Conservation (phyloP, 1,140 invertebrate species). For the Lepidotrigona ventralis region DNA sequence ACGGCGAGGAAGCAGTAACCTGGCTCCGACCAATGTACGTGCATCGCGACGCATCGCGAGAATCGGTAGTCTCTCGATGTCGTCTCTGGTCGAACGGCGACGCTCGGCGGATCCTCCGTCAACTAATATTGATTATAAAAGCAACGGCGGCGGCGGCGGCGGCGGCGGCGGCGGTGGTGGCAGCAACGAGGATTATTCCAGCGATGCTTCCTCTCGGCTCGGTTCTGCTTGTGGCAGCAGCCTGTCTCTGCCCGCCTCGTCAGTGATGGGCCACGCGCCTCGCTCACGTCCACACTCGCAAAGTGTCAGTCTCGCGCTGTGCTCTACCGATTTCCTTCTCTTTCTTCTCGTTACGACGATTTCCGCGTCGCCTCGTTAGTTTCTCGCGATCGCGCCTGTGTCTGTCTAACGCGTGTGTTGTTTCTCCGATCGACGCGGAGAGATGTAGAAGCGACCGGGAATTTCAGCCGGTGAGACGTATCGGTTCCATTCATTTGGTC, state of each 20-base stretch:
- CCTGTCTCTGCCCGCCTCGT: background rate
- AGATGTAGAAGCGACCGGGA: conserved; percentile 9
- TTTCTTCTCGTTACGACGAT: no score
- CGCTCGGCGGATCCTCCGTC: conserved; percentile 66
- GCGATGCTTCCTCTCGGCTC: conserved; percentile 42
- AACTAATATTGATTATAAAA: conserved; percentile 77
- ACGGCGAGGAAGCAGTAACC: background rate
- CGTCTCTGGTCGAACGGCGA: conserved; percentile 52
- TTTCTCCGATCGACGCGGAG: background rate
- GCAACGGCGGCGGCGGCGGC: conserved; percentile 41
- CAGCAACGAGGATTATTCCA: conserved; percentile 28
- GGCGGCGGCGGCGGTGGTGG: conserved; percentile 29
- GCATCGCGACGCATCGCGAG: background rate
- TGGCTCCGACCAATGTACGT: no score
- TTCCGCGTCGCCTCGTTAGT: no score
- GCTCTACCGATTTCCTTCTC: background rate
- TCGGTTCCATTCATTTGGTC: background rate
- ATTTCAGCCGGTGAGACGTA: background rate
- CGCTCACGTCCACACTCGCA: background rate
- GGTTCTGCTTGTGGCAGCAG: conserved; percentile 37
- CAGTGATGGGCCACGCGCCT: conserved; percentile 56
- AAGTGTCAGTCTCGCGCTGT: background rate
- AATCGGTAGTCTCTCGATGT: background rate
- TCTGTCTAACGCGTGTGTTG: background rate
- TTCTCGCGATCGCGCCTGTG: no score